Evolutionary conservation across 2,113 vertebrate species (phyloP).

Genomic region (Ictidomys tridecemlineatus): DNA sequence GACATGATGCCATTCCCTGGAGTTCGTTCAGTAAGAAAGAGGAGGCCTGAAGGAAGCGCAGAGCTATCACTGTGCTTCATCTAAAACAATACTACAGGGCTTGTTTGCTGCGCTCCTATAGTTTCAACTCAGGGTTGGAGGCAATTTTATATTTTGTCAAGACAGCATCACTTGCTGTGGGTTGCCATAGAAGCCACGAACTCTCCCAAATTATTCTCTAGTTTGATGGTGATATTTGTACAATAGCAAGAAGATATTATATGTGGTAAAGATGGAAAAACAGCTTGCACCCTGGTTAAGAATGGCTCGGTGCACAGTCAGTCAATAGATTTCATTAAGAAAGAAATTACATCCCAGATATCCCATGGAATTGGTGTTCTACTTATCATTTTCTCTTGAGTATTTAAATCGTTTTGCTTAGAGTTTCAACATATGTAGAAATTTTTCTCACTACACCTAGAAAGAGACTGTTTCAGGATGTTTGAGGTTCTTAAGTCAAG

Average conservation of each 20-base stretch:
- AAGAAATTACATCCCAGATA: not conserved
- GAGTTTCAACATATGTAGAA: not conserved
- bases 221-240: conserved; percentile 12
- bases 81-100: conserved; percentile 82
- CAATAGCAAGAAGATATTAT: conserved; percentile 54
- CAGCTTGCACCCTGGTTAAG: not conserved
- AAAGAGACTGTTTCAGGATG: conserved; percentile 15
- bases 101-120: conserved; percentile 70
- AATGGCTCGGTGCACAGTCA: not conserved
- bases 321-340: conserved; percentile 29
- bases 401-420: conserved; percentile 12
- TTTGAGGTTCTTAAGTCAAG: not conserved
- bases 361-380: conserved; percentile 37
- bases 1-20: conserved; percentile 94
- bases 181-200: conserved; percentile 55
- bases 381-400: conserved; percentile 64
- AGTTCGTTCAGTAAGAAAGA: conserved; percentile 89
- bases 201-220: not conserved
- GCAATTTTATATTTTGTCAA: conserved; percentile 56
- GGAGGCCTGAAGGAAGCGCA: conserved; percentile 87
- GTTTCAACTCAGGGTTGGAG: not conserved
- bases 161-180: conserved; percentile 26
- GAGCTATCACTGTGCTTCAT: conserved; percentile 82
- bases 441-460: not conserved
- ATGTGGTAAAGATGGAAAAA: not conserved